Conservation (phyloP, 2,113 vertebrate species). For the Cervus canadensis region DNA sequence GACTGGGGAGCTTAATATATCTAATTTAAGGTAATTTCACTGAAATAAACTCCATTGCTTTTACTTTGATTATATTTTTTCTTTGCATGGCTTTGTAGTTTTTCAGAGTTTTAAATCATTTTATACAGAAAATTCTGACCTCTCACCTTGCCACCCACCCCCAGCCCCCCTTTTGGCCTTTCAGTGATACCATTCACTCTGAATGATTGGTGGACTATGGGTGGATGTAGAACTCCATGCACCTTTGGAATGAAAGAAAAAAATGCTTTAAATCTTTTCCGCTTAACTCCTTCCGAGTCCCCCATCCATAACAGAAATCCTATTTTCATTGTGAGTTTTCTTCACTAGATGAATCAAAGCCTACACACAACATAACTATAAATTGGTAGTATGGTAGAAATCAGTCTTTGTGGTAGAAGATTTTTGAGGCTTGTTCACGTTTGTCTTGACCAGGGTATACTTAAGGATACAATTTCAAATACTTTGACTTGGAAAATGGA, state of each 20-base stretch:
- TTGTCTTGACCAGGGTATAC: constrained; percentile 69
- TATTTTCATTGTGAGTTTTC: constrained; percentile 59
- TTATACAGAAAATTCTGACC: constrained; percentile 5
- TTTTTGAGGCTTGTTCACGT: constrained; percentile 57
- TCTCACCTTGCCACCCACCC: too few relatives aligned
- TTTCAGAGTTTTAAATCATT: constrained; percentile 62
- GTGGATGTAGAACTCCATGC: background rate
- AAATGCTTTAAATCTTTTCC: background rate
- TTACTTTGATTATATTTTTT: constrained; percentile 69
- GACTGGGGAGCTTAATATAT: constrained; percentile 53
- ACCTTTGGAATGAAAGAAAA: constrained; percentile 21
- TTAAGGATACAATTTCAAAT: constrained; percentile 68
- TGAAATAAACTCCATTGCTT: constrained; percentile 66
- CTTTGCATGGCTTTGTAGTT: constrained; percentile 62
- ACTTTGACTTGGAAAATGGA: constrained; percentile 68
- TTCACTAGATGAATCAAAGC: constrained; percentile 46
- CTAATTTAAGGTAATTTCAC: constrained; percentile 63
- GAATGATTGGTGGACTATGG: background rate
- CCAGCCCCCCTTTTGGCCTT: background rate
- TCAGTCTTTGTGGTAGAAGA: constrained; percentile 68
- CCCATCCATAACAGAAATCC: constrained; percentile 37
- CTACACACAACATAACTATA: constrained; percentile 46
- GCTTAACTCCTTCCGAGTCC: background rate
- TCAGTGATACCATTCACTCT: background rate
- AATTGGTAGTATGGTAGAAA: constrained; percentile 49